Evolutionary conservation across 2,113 vertebrate genomes (phyloP).

Genomic region (Gorsachius goisagi): DNA sequence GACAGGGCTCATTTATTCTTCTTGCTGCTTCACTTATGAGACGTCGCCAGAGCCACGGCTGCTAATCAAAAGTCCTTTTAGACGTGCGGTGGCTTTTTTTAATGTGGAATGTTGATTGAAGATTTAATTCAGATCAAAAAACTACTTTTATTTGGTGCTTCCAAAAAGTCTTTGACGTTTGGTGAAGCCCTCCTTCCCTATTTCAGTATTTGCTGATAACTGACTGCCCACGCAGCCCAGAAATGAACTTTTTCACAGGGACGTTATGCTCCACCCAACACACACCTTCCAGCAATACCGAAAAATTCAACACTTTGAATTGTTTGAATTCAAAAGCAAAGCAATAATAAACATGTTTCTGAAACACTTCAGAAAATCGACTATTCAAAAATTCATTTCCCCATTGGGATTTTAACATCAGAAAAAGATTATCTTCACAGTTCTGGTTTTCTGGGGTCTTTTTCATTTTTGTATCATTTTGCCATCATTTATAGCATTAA

Average conservation of each 20-base stretch:
- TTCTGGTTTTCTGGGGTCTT: too few species aligned
- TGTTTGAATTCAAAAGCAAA: not conserved
- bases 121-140: not conserved
- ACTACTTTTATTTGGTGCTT: not conserved
- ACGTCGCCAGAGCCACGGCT: not conserved
- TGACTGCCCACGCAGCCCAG: not conserved
- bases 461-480: not conserved
- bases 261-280: not conserved
- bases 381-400: not conserved
- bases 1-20: not conserved
- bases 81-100: not conserved
- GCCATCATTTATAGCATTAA: not conserved
- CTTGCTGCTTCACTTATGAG: not conserved
- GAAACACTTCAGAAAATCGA: not conserved
- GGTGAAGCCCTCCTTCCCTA: not conserved
- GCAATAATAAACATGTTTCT: not conserved
- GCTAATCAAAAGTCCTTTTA: not conserved
- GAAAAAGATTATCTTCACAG: not conserved
- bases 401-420: not conserved
- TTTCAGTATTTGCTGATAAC: not conserved
- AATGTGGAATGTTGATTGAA: not conserved
- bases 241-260: not conserved
- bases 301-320: not conserved
- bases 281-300: not conserved
- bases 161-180: not conserved